Evolutionary conservation across 2,888 invertebrate genomes (phyloP).

Genomic region (Drosophila dives): DNA sequence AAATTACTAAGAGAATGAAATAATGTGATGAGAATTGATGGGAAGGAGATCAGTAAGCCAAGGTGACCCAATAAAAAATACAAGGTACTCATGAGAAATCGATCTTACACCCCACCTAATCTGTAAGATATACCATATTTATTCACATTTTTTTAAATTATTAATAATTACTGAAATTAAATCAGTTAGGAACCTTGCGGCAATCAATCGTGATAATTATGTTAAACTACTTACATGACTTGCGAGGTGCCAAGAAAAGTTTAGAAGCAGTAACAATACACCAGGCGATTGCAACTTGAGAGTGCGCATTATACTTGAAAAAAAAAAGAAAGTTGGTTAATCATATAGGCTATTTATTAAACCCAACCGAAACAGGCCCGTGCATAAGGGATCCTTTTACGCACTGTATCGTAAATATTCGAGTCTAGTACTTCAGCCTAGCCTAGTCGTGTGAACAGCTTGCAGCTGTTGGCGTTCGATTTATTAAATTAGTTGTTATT

Average conservation of each 20-base stretch:
- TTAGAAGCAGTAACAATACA: constrained; percentile 9
- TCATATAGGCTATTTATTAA: not conserved
- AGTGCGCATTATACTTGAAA: constrained; percentile 20
- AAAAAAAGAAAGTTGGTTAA: not conserved
- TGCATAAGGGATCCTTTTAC: no score
- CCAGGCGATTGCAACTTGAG: not conserved
- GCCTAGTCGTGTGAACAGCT: not conserved
- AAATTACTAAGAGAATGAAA: no score
- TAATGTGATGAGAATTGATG: no score
- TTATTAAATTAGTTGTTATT: not conserved
- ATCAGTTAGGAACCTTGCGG: not conserved
- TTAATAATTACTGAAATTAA: not conserved
- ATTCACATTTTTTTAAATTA: not conserved
- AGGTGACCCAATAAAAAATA: no score
- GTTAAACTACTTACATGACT: constrained; percentile 13
- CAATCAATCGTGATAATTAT: not conserved
- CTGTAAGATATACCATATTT: not conserved
- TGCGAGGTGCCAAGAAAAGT: not conserved
- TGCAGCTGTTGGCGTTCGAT: not conserved
- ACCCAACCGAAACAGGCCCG: not conserved
- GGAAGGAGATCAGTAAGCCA: no score
- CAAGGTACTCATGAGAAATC: not conserved
- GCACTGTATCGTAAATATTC: not conserved
- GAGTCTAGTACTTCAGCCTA: not conserved
- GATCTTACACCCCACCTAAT: not conserved